These are phyloP conservation scores for Empidonax traillii DNA, from an alignment of 2,113 vertebrate species.

Conservation along the genomic window DNA sequence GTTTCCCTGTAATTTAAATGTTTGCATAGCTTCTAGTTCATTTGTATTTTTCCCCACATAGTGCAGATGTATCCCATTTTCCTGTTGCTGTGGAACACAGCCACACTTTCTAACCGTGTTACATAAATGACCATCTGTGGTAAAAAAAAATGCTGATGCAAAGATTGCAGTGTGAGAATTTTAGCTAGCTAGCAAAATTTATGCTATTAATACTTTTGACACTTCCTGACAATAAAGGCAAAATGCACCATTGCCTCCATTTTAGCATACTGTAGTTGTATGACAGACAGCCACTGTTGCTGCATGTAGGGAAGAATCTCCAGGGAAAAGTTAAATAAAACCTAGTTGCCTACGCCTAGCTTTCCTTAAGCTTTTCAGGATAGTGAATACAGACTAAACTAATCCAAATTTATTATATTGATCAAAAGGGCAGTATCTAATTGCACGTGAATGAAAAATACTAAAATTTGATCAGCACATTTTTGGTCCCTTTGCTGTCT, in stretches of 20 bases:
- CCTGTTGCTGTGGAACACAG: slow-evolving; percentile 69
- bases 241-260: neutral
- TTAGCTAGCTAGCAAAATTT: slow-evolving; percentile 27
- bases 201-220: slow-evolving; percentile 60
- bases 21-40: slow-evolving; percentile 52
- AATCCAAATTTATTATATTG: neutral
- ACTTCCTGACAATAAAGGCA: slow-evolving; percentile 48
- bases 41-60: slow-evolving; percentile 45
- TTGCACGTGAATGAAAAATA: neutral
- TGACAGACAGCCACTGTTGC: neutral
- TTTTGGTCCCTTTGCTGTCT: neutral
- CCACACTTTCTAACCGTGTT: slow-evolving; percentile 43
- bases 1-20: slow-evolving; percentile 68
- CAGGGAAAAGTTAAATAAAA: neutral
- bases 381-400: neutral
- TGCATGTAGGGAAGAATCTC: neutral
- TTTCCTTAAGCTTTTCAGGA: neutral
- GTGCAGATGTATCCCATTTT: slow-evolving; percentile 73
- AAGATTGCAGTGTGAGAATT: slow-evolving; percentile 24
- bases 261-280: neutral
- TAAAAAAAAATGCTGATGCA: slow-evolving; percentile 29
- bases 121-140: slow-evolving; percentile 59
- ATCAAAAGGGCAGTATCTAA: neutral
- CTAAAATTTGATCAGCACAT: neutral
- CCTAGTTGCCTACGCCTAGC: neutral